These are phyloP conservation scores for Parapristionchus giblindavisi DNA, from an alignment of 2,888 invertebrate genomes.

Conservation along the genomic window DNA sequence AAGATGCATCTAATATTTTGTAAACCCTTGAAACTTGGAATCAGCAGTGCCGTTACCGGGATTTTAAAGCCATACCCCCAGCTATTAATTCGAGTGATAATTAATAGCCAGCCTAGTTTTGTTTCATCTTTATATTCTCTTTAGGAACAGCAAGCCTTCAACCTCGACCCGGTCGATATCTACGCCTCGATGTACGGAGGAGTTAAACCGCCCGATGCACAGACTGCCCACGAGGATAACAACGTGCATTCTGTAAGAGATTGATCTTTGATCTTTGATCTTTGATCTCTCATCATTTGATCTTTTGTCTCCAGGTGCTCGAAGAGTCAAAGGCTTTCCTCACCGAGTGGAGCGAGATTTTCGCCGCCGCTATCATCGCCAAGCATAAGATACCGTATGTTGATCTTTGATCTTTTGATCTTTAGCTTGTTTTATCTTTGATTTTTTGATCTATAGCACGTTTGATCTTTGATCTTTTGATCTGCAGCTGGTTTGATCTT, in stretches of 20 bases:
- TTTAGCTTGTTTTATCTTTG: constrained; percentile 20
- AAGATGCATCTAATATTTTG: too few species aligned
- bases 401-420: background rate
- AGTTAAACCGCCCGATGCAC: constrained; percentile 40
- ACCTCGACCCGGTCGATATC: constrained; percentile 50
- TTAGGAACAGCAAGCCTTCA: constrained; percentile 45
- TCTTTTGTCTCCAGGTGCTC: too few species aligned
- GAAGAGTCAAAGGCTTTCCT: constrained; percentile 55
- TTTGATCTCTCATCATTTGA: too few species aligned
- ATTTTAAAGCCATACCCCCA: too few species aligned
- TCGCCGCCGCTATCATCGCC: constrained; percentile 50
- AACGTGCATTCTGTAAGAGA: constrained; percentile 39
- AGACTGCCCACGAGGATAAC: constrained; percentile 49
- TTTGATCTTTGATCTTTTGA: background rate
- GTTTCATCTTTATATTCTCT: too few species aligned
- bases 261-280: constrained; percentile 18
- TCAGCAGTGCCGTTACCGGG: too few species aligned
- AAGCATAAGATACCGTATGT: constrained; percentile 50
- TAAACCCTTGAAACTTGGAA: too few species aligned
- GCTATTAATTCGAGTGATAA: too few species aligned
- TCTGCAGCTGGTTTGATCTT: too few species aligned
- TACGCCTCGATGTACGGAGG: constrained; percentile 43
- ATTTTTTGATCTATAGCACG: too few species aligned
- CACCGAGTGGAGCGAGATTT: constrained; percentile 53
- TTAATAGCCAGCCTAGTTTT: too few species aligned